Conservation (phyloP, 2,888 invertebrate species). For the Rutpela maculata region DNA sequence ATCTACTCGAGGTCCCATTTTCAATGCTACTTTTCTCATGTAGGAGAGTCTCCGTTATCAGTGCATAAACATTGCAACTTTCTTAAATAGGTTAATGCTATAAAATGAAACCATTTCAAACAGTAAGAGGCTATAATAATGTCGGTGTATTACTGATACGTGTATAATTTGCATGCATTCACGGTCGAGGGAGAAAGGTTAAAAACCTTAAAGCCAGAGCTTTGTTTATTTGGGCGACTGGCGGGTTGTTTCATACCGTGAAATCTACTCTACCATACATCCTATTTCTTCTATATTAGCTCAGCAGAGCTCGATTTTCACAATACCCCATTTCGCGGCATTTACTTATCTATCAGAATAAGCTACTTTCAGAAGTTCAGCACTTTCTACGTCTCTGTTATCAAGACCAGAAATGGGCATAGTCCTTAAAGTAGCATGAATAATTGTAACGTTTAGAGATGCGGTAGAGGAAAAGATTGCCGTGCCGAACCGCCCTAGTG, state of each 20-base stretch:
- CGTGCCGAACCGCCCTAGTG: constrained; percentile 27
- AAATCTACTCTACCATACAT: constrained; percentile 61
- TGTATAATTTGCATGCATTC: constrained; percentile 37
- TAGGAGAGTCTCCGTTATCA: not conserved
- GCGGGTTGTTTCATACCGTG: constrained; percentile 59
- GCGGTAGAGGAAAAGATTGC: not conserved
- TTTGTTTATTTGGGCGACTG: constrained; percentile 43
- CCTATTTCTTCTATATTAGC: constrained; percentile 50
- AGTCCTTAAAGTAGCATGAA: constrained; percentile 30
- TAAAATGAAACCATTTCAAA: constrained; percentile 20
- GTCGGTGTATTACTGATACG: constrained; percentile 27
- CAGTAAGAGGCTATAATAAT: constrained; percentile 17
- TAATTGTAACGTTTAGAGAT: constrained; percentile 26
- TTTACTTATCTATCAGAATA: constrained; percentile 36
- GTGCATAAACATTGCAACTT: constrained; percentile 9
- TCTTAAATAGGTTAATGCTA: constrained; percentile 12
- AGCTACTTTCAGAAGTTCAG: constrained; percentile 38
- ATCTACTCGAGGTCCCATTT: too few species aligned
- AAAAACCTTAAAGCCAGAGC: constrained; percentile 35
- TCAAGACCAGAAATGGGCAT: constrained; percentile 25
- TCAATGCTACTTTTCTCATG: too few species aligned
- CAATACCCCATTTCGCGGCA: constrained; percentile 37
- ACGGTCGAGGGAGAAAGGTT: constrained; percentile 36
- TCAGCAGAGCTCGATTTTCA: constrained; percentile 26
- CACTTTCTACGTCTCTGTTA: constrained; percentile 32